Evolutionary conservation across 2,113 vertebrate genomes (phyloP), one percentile per base, ranked within the genome.

Genomic region (Corythornis cristatus): DNA sequence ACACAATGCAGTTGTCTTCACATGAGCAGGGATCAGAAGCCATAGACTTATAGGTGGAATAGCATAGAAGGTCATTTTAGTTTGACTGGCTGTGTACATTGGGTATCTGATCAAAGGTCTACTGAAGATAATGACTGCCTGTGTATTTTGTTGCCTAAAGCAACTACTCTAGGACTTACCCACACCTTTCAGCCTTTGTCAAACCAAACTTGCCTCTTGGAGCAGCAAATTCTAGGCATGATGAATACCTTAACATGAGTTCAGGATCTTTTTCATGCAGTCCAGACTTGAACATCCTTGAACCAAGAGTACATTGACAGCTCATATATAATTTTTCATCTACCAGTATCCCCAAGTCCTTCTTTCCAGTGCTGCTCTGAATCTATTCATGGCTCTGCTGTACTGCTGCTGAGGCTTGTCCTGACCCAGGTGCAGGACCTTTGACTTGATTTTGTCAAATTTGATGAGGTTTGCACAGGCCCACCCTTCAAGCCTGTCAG

Each of bases 401-500:
- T 61, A 13, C 21, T 65, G 28, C 40, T 46, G 21, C 12, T 22
- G 18, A 67, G 37, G n/a, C 71, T 83, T 88, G 28, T 25, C 15
- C 21, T 7, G 4, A 25, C 6, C 8, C 64, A 46, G 8, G 8
- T 80, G 33, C 42, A 92, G 26, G 31, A 53, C 25, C 4, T 83
- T 53, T 26, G 26, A 7, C 17, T 54, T 85, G n/a, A 15, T 18
- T 21, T 60, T 76, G 21, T 50, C 64, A 64, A 80, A 51, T 21
- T 60, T 37, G 7, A 15, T 43, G 50, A 56, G 19, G 9, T 83
- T 83, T 56, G 4, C 14, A 61, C 0, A 0, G 43, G 10, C 7
- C 19, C 35, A 25, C 6, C 29, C n/a, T 45, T 61, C 40, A 60
- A 73, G 60, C 11, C 28, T 65, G n/a, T 65, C 50, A 10, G 65